Evolutionary conservation across 53 echinoderm and acorn worm species (phyloP), one percentile per base, ranked within the genome.

Genomic region (Echinometra lucunter): DNA sequence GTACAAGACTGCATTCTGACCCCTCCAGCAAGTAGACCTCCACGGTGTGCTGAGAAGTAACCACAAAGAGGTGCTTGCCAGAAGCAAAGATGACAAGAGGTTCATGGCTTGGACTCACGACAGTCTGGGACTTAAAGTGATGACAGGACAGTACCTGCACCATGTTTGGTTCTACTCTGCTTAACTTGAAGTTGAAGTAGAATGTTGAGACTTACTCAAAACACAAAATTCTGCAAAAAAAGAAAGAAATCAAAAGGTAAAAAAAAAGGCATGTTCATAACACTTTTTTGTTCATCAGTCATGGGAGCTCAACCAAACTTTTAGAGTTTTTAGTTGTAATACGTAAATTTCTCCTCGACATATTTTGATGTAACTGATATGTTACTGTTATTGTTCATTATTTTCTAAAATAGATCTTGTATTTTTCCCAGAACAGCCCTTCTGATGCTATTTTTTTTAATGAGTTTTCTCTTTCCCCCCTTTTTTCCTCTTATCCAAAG

Each of bases 101-200:
- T 35, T 95, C 95, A 17, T 89, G 72, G 70, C 58, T 90, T 21
- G 95, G 89, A n/a, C 89, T 95, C 7, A 95, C 70, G 3, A 95
- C 95, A 23, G 89, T 89, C 90, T 95, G 95, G 6, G 95, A 95
- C 70, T 89, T 89, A 74, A 95, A 95, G 89, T 89, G 89, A 35
- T 95, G 90, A 55, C 95, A 95, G 89, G 95, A 90, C 16, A 95
- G 89, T n/a, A 95, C 95, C 45, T 89, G 95, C 6, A 95, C 95
- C 95, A 95, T 95, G 78, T 78, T 35, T 78, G 88, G 55, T 27
- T 49, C 55, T 69, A 69, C 30, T 69, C 12, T 34, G 10, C 53
- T 53, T 9, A 53, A 53, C 53, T 53, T 53, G 53, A 53, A 53
- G 2, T 53, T 53, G 53, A 53, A 53, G 53, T 53, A 53, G 13